Conservation (phyloP, 1,140 invertebrate genomes). For the Coboldia fuscipes region DNA sequence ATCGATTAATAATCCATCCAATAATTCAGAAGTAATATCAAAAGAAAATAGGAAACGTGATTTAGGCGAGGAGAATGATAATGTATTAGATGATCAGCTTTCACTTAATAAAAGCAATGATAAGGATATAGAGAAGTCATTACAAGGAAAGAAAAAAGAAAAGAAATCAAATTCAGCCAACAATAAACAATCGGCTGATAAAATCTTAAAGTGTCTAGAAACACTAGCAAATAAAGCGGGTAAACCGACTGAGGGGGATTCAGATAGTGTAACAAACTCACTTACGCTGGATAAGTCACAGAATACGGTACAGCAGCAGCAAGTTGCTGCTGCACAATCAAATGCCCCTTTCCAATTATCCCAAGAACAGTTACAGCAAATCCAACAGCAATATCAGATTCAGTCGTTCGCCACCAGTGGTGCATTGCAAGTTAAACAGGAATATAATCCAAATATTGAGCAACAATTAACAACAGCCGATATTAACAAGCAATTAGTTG, state of each 20-base stretch:
- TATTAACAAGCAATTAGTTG: slow-evolving; percentile 22
- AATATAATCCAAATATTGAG: slow-evolving; percentile 7
- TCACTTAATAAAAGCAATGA: no score
- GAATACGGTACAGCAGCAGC: slow-evolving; percentile 17
- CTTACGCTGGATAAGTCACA: slow-evolving; percentile 19
- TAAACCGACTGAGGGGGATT: slow-evolving; percentile 41
- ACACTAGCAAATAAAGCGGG: slow-evolving; percentile 41
- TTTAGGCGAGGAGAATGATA: no score
- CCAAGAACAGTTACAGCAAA: slow-evolving; percentile 18
- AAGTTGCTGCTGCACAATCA: slow-evolving; percentile 12
- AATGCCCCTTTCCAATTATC: slow-evolving; percentile 18
- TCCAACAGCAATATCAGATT: slow-evolving; percentile 12
- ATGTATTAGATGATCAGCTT: no score
- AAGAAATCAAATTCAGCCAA: no score
- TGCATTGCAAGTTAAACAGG: slow-evolving; percentile 27
- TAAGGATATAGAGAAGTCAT: no score
- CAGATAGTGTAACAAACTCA: slow-evolving; percentile 28
- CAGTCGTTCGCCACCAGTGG: slow-evolving; percentile 16
- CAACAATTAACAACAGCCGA: slow-evolving; percentile 5
- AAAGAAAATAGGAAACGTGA: no score
- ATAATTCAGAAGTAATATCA: no score
- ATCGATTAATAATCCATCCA: no score
- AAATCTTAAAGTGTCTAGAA: slow-evolving; percentile 38
- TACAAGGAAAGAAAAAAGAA: no score
- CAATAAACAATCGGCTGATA: slow-evolving; percentile 21